Evolutionary conservation across 2,888 invertebrate species (phyloP).

Genomic region (Drosophila tanythrix): DNA sequence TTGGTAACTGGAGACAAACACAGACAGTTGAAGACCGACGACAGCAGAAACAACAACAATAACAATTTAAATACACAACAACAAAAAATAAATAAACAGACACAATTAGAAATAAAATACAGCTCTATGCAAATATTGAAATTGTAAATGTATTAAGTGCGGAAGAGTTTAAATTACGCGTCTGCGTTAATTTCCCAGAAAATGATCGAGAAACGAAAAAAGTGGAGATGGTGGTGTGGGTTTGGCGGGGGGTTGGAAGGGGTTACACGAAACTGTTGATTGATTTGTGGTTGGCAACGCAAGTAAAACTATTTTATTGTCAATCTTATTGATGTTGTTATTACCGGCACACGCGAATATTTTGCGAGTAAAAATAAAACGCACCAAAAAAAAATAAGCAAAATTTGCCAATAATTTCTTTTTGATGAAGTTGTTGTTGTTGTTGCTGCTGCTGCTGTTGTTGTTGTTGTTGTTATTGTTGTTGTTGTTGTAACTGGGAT

Average conservation of each 20-base stretch:
- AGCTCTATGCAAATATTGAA: slow-evolving; percentile 36
- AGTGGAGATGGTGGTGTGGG: neutral
- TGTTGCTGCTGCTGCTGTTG: slow-evolving; percentile 11
- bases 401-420: slow-evolving; percentile 9
- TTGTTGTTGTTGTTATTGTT: slow-evolving; percentile 1
- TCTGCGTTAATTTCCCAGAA: slow-evolving; percentile 27
- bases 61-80: slow-evolving; percentile 21
- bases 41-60: slow-evolving; percentile 18
- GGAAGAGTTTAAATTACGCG: slow-evolving; percentile 52
- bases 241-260: neutral
- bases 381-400: slow-evolving; percentile 7
- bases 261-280: slow-evolving; percentile 56
- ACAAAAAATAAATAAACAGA: neutral
- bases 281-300: slow-evolving; percentile 72
- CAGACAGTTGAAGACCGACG: slow-evolving; percentile 17
- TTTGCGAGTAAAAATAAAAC: slow-evolving; percentile 2
- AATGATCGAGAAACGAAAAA: slow-evolving; percentile 6
- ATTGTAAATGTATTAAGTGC: slow-evolving; percentile 40
- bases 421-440: slow-evolving; percentile 1
- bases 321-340: slow-evolving; percentile 25
- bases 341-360: slow-evolving; percentile 42
- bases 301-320: slow-evolving; percentile 28
- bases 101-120: slow-evolving; percentile 2
- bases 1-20: slow-evolving; percentile 63
- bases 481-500: slow-evolving; percentile 10